Conservation (phyloP, 1,140 invertebrate species). For the Luehdorfia chinensis region DNA sequence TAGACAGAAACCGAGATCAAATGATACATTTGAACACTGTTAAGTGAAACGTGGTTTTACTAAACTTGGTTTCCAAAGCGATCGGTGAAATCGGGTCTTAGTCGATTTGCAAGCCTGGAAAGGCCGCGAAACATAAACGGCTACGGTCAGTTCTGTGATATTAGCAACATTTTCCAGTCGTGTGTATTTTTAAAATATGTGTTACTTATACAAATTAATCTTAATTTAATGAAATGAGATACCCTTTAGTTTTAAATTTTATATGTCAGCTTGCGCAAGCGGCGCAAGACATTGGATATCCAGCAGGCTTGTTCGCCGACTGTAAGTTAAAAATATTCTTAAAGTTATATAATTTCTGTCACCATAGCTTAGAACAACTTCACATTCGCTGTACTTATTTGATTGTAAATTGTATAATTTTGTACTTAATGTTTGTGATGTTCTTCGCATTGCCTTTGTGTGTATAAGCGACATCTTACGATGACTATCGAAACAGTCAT, state of each 20-base stretch:
- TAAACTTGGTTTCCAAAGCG: no score
- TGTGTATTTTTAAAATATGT: background rate
- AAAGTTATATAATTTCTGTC: background rate
- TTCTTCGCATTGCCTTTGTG: background rate
- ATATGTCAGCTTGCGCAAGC: conserved; percentile 14
- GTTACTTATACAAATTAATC: background rate
- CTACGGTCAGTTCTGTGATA: conserved; percentile 2
- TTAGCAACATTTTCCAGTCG: conserved; percentile 6
- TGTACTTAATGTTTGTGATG: no score
- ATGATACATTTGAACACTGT: no score
- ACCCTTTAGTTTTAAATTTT: background rate
- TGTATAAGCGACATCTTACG: background rate
- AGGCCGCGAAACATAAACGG: no score
- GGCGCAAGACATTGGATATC: conserved; percentile 28
- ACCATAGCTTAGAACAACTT: background rate
- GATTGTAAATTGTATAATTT: no score
- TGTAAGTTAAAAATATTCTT: conserved; percentile 32
- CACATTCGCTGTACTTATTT: no score
- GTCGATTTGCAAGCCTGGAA: no score
- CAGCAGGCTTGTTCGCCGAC: conserved; percentile 41
- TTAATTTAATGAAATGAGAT: conserved; percentile 9
- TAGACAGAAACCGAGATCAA: no score
- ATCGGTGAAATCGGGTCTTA: no score
- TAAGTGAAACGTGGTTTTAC: no score
- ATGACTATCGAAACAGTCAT: background rate